Base-by-base conservation (phyloP, 1,140 invertebrate species). In the Ceratina calcarata region DNA sequence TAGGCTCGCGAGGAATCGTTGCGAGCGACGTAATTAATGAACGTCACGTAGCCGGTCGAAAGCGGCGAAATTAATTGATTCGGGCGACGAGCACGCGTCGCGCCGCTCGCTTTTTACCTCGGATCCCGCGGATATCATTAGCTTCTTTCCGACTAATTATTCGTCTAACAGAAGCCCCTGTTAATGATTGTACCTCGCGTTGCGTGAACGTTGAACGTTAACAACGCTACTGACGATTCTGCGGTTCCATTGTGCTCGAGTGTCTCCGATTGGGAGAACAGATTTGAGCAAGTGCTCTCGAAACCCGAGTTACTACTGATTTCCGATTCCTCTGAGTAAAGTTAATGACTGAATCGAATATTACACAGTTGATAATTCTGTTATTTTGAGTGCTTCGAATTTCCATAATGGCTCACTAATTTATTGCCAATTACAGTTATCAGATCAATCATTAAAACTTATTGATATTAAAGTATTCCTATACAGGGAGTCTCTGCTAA, bases 11-110 rank as follows among this genome's bases (percentile, higher is more conserved):
- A 78, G 27, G 24, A 71, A 37, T 58, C 65, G 70, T 55, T 37
- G 77, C 15, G 77, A 74, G 22, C 82, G 85, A 77, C 68, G 60
- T 80, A 80, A 86, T 86, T 86, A 85, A 85, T 85, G 81, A 85
- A 77, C 83, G 83, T 83, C 83, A 75, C 83, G 72, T 70, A 83
- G 72, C 49, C 74, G 72, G 70, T 62, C 78, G 60, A 61, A 45
- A 45, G 60, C 76, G 57, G 73, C 67, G 66, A 70, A 83, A 79
- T 73, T 83, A 84, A 79, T 79, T 83, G 83, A 84, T 84, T 84
- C 73, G 57, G 10, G 20, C 20, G 57, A 83, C 61, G 70, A 27
- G 57, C n/a, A n/a, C 53, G 53, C 53, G 53, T 16, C 71, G 62
- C 61, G 77, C 80, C 70, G 60, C 37, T 70, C 49, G 45, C 57